Conservation (phyloP, 2,888 invertebrate species). For the Tinea semifulvella region DNA sequence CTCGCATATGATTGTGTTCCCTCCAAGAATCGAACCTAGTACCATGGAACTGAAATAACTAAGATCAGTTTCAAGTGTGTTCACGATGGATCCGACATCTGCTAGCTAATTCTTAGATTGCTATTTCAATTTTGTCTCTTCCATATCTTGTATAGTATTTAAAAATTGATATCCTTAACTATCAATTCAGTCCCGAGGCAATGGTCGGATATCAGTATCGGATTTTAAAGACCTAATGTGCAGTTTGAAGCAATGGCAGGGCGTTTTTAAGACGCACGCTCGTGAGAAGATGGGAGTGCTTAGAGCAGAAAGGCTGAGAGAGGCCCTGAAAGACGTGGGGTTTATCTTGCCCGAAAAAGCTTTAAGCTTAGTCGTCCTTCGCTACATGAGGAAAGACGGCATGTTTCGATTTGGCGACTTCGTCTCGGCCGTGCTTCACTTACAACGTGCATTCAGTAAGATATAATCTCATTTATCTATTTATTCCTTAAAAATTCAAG, state of each 20-base stretch:
- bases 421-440: constrained; percentile 87
- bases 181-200: constrained; percentile 69
- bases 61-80: too few relatives aligned
- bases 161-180: constrained; percentile 28
- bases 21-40: too few relatives aligned
- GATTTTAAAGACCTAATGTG: constrained; percentile 94
- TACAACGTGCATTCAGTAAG: constrained; percentile 87
- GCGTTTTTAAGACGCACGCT: constrained; percentile 87
- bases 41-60: too few relatives aligned
- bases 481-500: too few relatives aligned
- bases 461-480: too few relatives aligned
- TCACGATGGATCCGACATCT: too few relatives aligned
- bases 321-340: constrained; percentile 87
- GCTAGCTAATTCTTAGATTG: too few relatives aligned
- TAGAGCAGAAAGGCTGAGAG: constrained; percentile 83
- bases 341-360: constrained; percentile 88
- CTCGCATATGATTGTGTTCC: too few relatives aligned
- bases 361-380: constrained; percentile 80
- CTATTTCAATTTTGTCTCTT: too few relatives aligned
- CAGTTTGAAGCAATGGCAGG: constrained; percentile 90
- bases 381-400: constrained; percentile 93
- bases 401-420: constrained; percentile 92
- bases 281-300: constrained; percentile 91
- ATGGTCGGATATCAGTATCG: constrained; percentile 81
- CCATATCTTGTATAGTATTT: too few relatives aligned